Evolutionary conservation across 2,113 vertebrate genomes (phyloP), one percentile per base, ranked within the genome.

Genomic region (Boulengeromyrus knoepffleri): DNA sequence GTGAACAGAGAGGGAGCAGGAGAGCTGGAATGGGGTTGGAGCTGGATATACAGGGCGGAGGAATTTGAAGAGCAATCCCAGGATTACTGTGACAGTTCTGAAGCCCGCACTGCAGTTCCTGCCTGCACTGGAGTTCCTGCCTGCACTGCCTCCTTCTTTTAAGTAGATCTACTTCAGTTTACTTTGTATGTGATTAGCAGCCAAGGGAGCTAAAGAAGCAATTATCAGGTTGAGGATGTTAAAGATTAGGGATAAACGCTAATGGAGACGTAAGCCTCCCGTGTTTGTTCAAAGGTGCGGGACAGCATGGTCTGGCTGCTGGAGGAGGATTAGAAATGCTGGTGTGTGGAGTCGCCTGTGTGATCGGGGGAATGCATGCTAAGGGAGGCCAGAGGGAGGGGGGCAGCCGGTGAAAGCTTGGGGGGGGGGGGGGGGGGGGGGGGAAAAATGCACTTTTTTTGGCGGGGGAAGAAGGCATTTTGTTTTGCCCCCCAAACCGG

Each of bases 201-300:
- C 47, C 58, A 58, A 91, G 88, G 50, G 90, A 92, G 92, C 92
- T 91, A 91, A 94, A 94, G 93, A 92, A 92, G 93, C 91, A 93
- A 94, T 96, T 95, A 95, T 92, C 13, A 86, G 42, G 53, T 88
- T 87, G 90, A 91, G 92, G 92, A 95, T 93, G 90, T 92, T 92
- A 92, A 91, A 92, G 94, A 95, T 95, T 94, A 94, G 83, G 74
- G 92, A 93, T 94, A 56, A 89, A 39, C 88, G 92, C 92, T 94
- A 92, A 92, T 90, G 66, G 90, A 87, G 52, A n/a, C 17, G 46
- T 90, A 94, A 95, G 91, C 90, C 92, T 88, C 88, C 91, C 49
- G 92, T 92, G 95, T 95, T 94, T 95, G 95, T 92, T 95, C 94
- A 95, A 94, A 90, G 92, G 91, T 92, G 91, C 85, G 47, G 84